These are phyloP conservation scores for Drymonia ruficornis DNA, from an alignment of 2,888 invertebrate species.

Conservation along the genomic window DNA sequence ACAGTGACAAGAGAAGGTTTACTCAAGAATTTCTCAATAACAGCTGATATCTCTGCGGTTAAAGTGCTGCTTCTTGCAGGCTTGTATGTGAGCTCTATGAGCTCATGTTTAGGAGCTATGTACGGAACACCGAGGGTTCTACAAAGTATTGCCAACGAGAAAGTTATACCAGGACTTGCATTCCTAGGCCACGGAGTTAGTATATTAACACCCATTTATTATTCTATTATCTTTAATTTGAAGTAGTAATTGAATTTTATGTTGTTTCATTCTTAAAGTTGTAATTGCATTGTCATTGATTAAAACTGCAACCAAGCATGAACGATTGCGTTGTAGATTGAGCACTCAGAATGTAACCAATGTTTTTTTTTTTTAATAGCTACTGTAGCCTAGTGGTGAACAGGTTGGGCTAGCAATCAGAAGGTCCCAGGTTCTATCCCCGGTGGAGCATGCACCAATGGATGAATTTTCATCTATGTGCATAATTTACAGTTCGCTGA, in stretches of 20 bases:
- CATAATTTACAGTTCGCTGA: too few relatives aligned
- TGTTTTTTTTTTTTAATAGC: too few relatives aligned
- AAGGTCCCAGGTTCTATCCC: too few relatives aligned
- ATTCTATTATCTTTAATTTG: background rate
- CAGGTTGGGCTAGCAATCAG: too few relatives aligned
- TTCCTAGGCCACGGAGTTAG: conserved; percentile 94
- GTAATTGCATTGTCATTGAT: background rate
- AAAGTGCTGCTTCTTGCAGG: conserved; percentile 94
- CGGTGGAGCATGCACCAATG: too few relatives aligned
- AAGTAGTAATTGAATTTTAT: background rate
- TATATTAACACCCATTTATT: conserved; percentile 27
- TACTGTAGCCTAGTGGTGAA: too few relatives aligned
- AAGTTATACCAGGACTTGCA: conserved; percentile 95
- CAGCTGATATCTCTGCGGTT: conserved; percentile 94
- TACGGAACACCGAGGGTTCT: conserved; percentile 97
- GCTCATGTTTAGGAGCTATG: conserved; percentile 97
- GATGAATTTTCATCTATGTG: too few relatives aligned
- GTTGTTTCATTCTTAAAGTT: background rate
- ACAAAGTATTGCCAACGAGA: conserved; percentile 97
- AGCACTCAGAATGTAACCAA: too few relatives aligned
- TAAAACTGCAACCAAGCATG: too few relatives aligned
- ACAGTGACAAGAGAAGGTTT: conserved; percentile 91
- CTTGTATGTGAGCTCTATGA: conserved; percentile 97
- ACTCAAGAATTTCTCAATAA: conserved; percentile 93
- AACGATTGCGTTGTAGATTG: too few relatives aligned